These are phyloP conservation scores for Amphiura filiformis DNA, from an alignment of 35 echinoderm and acorn worm genomes.

Conservation along the genomic window DNA sequence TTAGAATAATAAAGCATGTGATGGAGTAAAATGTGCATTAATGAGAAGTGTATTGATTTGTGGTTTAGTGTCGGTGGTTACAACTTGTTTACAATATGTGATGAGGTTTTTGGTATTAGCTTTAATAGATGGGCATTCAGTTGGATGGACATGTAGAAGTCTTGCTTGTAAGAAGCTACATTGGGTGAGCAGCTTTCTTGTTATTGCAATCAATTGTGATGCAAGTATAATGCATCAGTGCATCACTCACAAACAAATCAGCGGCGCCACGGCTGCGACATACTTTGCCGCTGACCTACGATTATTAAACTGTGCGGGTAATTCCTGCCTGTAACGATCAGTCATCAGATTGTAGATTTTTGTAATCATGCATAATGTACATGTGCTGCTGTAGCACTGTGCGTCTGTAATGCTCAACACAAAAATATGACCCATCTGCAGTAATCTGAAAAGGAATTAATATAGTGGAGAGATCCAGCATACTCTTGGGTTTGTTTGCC, in stretches of 20 bases:
- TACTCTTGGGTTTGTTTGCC: background rate
- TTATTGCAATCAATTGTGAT: background rate
- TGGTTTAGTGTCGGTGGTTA: too few species aligned
- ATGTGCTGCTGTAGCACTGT: background rate
- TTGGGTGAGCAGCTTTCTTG: too few species aligned
- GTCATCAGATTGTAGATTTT: background rate
- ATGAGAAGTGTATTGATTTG: too few species aligned
- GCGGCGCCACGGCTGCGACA: background rate
- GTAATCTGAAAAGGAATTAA: background rate
- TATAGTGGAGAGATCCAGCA: too few species aligned
- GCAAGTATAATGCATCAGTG: background rate
- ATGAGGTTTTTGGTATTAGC: too few species aligned
- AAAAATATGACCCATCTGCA: background rate
- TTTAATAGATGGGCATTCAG: too few species aligned
- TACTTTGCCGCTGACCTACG: background rate
- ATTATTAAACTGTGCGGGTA: background rate
- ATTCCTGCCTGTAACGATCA: background rate
- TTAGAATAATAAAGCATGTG: too few species aligned
- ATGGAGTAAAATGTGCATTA: too few species aligned
- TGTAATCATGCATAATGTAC: constrained; percentile 11
- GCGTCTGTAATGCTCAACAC: background rate
- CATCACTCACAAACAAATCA: background rate
- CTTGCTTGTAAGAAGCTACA: too few species aligned
- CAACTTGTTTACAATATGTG: too few species aligned
- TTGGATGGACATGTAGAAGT: too few species aligned